Evolutionary conservation across 1,140 invertebrate genomes (phyloP), one percentile per base, ranked within the genome.

Genomic region (Aphelinus atriplicis): DNA sequence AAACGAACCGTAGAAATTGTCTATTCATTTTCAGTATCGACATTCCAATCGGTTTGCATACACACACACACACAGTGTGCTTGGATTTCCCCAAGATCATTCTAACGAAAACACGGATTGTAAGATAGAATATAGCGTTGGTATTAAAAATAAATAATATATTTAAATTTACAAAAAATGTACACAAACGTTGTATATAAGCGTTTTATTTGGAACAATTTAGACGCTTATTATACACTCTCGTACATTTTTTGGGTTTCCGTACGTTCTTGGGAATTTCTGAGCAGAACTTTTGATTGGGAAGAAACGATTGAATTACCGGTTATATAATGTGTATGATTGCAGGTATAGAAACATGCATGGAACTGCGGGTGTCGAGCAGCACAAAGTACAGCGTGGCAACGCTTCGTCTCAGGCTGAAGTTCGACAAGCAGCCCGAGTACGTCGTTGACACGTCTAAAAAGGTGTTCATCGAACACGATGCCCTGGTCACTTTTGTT

Each of bases 331-430:
- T 26, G 26, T 62, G 51, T 48, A 65, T 58, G 26, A 46, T 67
- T 61, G 45, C 68, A 86, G 85, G 83, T 7, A 78, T 83, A 43
- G 84, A 87, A 73, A 83, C 83, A 50, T 89, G 88, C 72, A 73
- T 88, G 70, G 84, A 87, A 68, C 63, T 89, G 43, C 62, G 78
- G 1, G 81, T 89, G 63, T 85, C 88, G 1, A 80, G 77, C 10
- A 80, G 78, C 9, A 85, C 83, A 2, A 82, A 83, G 51, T 83
- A 86, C 71, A 78, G 78, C 2, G 78, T 72, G 0, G 90, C 86
- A 1, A 86, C 88, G 55, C 78, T 92, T 2, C 84, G 85, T 73
- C 83, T 91, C 1, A 88, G 86, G 65, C 85, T 91, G 63, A 85
- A 86, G 53, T 89, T 89, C 72, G 85, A 87, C 45, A 85, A 90